Base-by-base conservation (phyloP, 2,888 invertebrate genomes). In the Brachyptera putata region DNA sequence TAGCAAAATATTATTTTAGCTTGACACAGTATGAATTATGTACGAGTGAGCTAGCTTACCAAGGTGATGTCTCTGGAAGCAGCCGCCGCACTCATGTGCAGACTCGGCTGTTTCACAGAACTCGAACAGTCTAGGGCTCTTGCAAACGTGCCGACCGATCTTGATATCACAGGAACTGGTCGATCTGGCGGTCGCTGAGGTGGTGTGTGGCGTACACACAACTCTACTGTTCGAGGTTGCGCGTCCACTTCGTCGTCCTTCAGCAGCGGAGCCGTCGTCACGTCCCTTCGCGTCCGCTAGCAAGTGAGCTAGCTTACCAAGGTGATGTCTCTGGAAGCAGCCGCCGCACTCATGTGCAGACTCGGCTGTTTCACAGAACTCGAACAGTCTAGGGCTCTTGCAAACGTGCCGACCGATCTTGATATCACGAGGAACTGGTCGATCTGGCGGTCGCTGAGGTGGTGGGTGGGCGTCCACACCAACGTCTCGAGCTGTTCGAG, bases 11-110 rank as follows among this genome's bases (percentile, higher is more conserved):
- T n/a, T n/a, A n/a, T n/a, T n/a, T n/a, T n/a, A n/a, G n/a, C n/a
- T n/a, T n/a, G n/a, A n/a, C n/a, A n/a, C n/a, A n/a, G n/a, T n/a
- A n/a, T n/a, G n/a, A n/a, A n/a, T n/a, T n/a, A n/a, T n/a, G n/a
- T n/a, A n/a, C n/a, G n/a, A n/a, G n/a, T n/a, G n/a, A n/a, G n/a
- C n/a, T n/a, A n/a, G n/a, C 78, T 73, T 69, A 89, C 89, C 76
- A 96, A 82, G 66, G 99, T 99, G 70, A 98, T 94, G 80, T 99
- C 99, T 69, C 99, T 84, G 71, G 95, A 95, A 65, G 99, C 99
- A 64, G 98, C 97, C 59, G 99, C 98, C 65, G 98, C 99, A 71
- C 96, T 96, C 95, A 99, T 96, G 78, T 99, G 98, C 69, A 99
- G 82, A 71, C 95, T 95, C 63, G 99, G 98, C 74, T 99, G 96